Base-by-base conservation (phyloP, 2,888 invertebrate genomes). In the Volucella inflata region DNA sequence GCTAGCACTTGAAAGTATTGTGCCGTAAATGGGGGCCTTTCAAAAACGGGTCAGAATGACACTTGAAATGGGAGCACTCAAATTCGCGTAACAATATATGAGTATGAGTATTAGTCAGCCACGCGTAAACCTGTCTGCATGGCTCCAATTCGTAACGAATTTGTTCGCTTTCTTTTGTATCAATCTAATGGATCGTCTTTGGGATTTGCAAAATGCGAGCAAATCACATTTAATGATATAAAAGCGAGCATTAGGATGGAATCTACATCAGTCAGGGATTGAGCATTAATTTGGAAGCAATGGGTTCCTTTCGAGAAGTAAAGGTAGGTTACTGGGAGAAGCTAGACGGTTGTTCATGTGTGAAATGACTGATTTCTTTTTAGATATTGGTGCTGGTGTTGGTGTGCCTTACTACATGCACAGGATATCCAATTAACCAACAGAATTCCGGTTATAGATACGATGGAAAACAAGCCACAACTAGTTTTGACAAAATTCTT, bases 61-160 rank as follows among this genome's bases (percentile, higher is more conserved):
- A 62, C 82, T 77, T 72, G 17, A 82, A 82, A 50, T 77, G 53
- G 72, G 40, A 82, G 60, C 62, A 82, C 72, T 82, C 60, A 17
- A 60, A 48, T 59, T 21, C n/a, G 64, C 38, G 59, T 51, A 65
- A 60, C 8, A 14, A 6, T n/a, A n/a, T 6, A 8, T 14, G 16
- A n/a, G n/a, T 42, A 71, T 67, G 30, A 30, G 6, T 30, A 67
- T 67, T 65, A 67, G 72, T 77, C 71, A 60, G 30, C 17, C 21
- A 40, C 46, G 21, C 16, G 48, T 71, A 71, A 46, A 14, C 9
- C 10, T 12, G 16, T 14, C 48, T 42, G 16, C 46, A 55, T 12
- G 62, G 30, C 48, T 44, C 30, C 30, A 14, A 40, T 51, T 71
- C 40, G 17, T 21, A 14, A 48, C 55, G 38, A 16, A 36, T 59